Percentiles rank a stretch among this genome's conserved stretches.
phyloP scores from a whole-genome alignment of 1,140 invertebrate genomes.

The Epicauta chinensis region DNA sequence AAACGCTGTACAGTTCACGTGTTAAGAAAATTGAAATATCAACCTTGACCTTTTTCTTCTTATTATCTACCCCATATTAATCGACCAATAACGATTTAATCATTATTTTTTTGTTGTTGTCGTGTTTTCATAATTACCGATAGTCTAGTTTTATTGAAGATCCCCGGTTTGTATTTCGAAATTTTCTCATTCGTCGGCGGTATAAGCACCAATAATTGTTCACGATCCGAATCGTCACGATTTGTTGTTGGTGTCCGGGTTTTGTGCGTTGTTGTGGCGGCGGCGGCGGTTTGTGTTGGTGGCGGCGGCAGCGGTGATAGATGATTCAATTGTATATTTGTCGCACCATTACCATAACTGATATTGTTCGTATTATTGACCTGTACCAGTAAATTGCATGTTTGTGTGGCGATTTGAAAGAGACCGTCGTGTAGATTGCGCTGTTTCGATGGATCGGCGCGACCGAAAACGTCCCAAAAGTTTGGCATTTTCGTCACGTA shows the following conservation, averaged over 20 bases:
- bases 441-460: conserved; percentile 38
- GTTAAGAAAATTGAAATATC: too few relatives aligned
- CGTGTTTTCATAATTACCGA: conserved; percentile 38
- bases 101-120: too few relatives aligned
- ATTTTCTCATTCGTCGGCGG: conserved; percentile 24
- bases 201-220: conserved; percentile 37
- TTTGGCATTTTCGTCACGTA: conserved; percentile 49
- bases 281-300: too few relatives aligned
- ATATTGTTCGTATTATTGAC: conserved; percentile 68
- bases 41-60: too few relatives aligned
- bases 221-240: conserved; percentile 20
- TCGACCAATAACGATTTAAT: too few relatives aligned
- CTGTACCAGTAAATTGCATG: conserved; percentile 64
- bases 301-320: background rate
- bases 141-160: conserved; percentile 30
- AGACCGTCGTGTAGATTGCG: conserved; percentile 61
- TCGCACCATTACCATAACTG: conserved; percentile 56
- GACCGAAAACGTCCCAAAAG: conserved; percentile 50
- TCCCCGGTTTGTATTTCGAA: conserved; percentile 17
- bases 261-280: background rate
- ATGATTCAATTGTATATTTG: conserved; percentile 53
- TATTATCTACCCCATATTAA: too few relatives aligned
- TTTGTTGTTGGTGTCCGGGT: background rate
- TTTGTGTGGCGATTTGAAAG: conserved; percentile 65
- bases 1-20: too few relatives aligned